Conservation (phyloP, 2,888 invertebrate genomes). For the Tetragnatha montana region DNA sequence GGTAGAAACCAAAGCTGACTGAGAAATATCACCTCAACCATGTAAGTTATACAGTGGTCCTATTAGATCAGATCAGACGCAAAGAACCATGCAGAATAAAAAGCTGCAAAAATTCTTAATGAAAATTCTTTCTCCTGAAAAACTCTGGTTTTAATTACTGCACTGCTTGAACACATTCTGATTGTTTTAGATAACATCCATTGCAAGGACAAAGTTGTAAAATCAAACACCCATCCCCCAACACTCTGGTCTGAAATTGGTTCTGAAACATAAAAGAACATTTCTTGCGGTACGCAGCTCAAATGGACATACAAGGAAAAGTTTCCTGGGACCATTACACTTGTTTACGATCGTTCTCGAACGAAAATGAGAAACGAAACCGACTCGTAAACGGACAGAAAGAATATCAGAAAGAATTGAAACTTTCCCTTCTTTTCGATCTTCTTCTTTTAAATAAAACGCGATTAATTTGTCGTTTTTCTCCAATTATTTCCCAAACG, state of each 20-base stretch:
- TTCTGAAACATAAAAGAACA: slow-evolving; percentile 52
- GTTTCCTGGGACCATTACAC: slow-evolving; percentile 45
- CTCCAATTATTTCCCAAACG: slow-evolving; percentile 17
- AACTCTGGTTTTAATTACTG: not conserved
- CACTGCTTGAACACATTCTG: not conserved
- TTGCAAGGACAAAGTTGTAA: slow-evolving; percentile 13
- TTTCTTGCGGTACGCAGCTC: slow-evolving; percentile 39
- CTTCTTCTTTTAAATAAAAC: slow-evolving; percentile 32
- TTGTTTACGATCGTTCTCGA: slow-evolving; percentile 60
- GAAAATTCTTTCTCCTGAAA: no score
- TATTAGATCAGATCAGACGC: no score
- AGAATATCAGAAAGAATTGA: slow-evolving; percentile 47
- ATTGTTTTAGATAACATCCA: not conserved
- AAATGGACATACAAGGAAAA: slow-evolving; percentile 35
- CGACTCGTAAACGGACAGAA: slow-evolving; percentile 53
- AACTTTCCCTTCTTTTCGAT: slow-evolving; percentile 31
- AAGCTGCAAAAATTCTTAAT: no score
- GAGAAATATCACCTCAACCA: no score
- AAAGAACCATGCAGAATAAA: no score
- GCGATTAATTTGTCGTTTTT: slow-evolving; percentile 45
- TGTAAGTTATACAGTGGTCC: no score
- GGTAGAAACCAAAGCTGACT: no score
- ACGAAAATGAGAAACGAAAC: slow-evolving; percentile 58
- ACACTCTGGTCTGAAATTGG: slow-evolving; percentile 35
- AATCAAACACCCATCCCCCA: slow-evolving; percentile 4